A percentile compares a stretch with the other conserved stretches of the same genome.
phyloP scores from a whole-genome alignment of 2,888 invertebrate genomes.

The Drosophila kambysellisi region DNA sequence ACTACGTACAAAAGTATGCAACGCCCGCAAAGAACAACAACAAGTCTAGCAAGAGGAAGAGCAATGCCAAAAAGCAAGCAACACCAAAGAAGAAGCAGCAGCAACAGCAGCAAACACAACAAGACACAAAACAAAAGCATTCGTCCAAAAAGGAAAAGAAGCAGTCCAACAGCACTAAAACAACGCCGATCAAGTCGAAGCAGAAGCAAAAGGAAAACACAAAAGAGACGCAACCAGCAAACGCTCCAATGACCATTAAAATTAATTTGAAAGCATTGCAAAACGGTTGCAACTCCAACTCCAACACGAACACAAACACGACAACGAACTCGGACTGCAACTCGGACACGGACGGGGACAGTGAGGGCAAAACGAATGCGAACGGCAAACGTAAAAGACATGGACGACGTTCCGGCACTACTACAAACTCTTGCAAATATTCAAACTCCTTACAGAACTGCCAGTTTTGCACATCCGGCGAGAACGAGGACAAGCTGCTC shows the following conservation, averaged over 20 bases:
- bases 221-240: conserved; percentile 12
- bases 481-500: conserved; percentile 97
- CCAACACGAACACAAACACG: conserved; percentile 18
- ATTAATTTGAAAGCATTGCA: conserved; percentile 79
- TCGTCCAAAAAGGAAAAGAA: conserved; percentile 43
- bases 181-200: conserved; percentile 41
- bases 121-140: conserved; percentile 42
- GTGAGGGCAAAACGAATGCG: conserved; percentile 47
- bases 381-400: conserved; percentile 49
- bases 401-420: conserved; percentile 72
- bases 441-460: conserved; percentile 91
- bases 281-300: conserved; percentile 42
- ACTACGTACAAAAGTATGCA: conserved; percentile 69
- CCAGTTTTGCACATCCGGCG: conserved; percentile 98
- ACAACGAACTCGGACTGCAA: conserved; percentile 41
- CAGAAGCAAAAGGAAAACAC: conserved; percentile 12
- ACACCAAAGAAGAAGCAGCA: conserved; percentile 52
- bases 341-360: conserved; percentile 49
- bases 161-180: conserved; percentile 24
- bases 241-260: conserved; percentile 66
- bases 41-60: conserved; percentile 64
- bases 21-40: conserved; percentile 57
- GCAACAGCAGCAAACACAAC: conserved; percentile 46
- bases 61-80: conserved; percentile 64
- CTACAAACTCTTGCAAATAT: conserved; percentile 83